phyloP scores from a whole-genome alignment of 53 echinoderm and acorn worm species.

The Echinometra lucunter region DNA sequence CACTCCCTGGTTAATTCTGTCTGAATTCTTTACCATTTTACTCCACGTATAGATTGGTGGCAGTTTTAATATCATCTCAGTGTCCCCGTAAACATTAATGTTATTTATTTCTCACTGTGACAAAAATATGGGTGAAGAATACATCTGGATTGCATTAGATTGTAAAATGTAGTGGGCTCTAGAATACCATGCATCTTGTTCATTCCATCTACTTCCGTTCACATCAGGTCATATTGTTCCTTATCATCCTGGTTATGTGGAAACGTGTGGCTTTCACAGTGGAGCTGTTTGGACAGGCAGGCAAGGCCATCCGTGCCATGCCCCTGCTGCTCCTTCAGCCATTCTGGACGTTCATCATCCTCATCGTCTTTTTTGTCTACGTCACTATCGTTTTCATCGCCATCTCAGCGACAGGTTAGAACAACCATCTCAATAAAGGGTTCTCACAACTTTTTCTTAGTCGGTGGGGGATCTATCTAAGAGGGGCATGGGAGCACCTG shows the following conservation, averaged over 20 bases:
- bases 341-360: conserved; percentile 93
- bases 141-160: too few species aligned
- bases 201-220: conserved; percentile 47
- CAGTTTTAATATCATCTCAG: too few species aligned
- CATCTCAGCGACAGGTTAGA: conserved; percentile 92
- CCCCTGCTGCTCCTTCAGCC: conserved; percentile 92
- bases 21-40: too few species aligned
- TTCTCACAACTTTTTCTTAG: too few species aligned
- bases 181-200: not conserved
- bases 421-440: not conserved
- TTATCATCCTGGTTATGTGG: conserved; percentile 95
- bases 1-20: too few species aligned
- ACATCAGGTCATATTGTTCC: conserved; percentile 82
- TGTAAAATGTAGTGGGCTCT: not conserved
- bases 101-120: too few species aligned
- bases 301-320: conserved; percentile 94
- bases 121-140: too few species aligned
- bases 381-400: conserved; percentile 89
- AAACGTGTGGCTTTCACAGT: conserved; percentile 92
- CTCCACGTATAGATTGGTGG: too few species aligned
- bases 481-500: too few species aligned
- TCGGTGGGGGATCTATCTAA: too few species aligned
- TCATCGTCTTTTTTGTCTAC: conserved; percentile 87
- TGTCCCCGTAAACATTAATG: too few species aligned
- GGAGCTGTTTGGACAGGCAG: conserved; percentile 93